These are phyloP conservation scores for Ciconia stormi DNA, from an alignment of 2,113 vertebrate species.

Conservation along the genomic window DNA sequence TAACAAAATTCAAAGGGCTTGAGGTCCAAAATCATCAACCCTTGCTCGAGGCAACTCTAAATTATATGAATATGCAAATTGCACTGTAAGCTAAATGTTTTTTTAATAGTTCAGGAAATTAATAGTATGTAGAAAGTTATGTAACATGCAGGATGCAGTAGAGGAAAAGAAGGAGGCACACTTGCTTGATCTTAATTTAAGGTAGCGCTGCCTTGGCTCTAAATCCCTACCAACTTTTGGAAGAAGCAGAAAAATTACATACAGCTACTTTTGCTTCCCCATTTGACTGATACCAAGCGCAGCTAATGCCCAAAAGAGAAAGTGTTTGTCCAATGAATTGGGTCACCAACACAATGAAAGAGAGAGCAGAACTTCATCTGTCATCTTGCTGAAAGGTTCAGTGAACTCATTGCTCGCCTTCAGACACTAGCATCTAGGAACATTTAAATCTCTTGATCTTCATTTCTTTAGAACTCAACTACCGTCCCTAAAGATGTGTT, in stretches of 20 bases:
- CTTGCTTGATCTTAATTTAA: background rate
- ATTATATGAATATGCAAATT: background rate
- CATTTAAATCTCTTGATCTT: constrained; percentile 1
- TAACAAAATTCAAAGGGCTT: background rate
- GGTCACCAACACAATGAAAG: background rate
- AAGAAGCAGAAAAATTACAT: background rate
- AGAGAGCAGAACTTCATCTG: background rate
- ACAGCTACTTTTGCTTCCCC: background rate
- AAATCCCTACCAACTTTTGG: background rate
- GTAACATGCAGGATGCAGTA: background rate
- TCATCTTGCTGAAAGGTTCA: background rate
- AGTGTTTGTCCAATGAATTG: background rate
- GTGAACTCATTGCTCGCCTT: background rate
- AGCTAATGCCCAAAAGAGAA: background rate
- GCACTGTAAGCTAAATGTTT: fast-evolving
- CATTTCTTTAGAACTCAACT: constrained; percentile 13
- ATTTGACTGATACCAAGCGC: background rate
- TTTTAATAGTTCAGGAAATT: background rate
- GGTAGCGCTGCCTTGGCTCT: background rate
- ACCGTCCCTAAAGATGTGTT: background rate
- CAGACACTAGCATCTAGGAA: background rate
- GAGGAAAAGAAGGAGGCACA: background rate
- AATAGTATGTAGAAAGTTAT: background rate
- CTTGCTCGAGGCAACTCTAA: background rate
- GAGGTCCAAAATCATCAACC: background rate